phyloP scores from a whole-genome alignment of 2,888 invertebrate genomes.

The Pseudococcus viburni region DNA sequence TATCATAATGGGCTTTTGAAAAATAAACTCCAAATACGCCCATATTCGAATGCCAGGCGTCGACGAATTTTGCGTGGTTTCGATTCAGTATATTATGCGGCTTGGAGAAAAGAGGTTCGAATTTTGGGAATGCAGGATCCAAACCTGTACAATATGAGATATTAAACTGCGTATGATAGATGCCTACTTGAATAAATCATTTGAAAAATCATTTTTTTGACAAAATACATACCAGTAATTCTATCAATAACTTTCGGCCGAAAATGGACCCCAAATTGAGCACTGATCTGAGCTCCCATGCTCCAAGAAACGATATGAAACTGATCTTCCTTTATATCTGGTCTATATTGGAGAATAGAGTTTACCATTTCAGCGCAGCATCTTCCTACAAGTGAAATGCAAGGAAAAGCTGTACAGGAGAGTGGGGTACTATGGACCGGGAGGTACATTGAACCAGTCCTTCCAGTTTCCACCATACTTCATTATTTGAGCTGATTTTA shows the following conservation, averaged over 20 bases:
- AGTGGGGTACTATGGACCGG: no score
- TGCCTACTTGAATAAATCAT: no score
- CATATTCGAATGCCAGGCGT: slow-evolving; percentile 68
- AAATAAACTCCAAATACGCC: slow-evolving; percentile 69
- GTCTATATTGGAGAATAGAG: background rate
- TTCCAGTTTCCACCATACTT: no score
- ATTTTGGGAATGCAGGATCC: slow-evolving; percentile 70
- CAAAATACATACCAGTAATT: background rate
- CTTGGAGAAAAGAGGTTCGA: slow-evolving; percentile 67
- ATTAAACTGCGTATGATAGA: no score
- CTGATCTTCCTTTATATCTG: background rate
- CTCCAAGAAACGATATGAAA: background rate
- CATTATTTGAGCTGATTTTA: no score
- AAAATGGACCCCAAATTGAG: background rate
- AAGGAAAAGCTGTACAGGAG: background rate
- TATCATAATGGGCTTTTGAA: slow-evolving; percentile 70
- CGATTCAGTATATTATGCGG: slow-evolving; percentile 68
- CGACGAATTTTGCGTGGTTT: slow-evolving; percentile 70
- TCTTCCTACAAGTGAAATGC: background rate
- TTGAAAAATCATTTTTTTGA: no score
- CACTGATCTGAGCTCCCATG: background rate
- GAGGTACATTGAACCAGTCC: no score
- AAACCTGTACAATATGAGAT: slow-evolving; percentile 67
- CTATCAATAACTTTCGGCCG: background rate
- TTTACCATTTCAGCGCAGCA: background rate